These are phyloP conservation scores for Stichodactyla mertensii DNA, from an alignment of 64 coral and sea anemone genomes.

Conservation along the genomic window DNA sequence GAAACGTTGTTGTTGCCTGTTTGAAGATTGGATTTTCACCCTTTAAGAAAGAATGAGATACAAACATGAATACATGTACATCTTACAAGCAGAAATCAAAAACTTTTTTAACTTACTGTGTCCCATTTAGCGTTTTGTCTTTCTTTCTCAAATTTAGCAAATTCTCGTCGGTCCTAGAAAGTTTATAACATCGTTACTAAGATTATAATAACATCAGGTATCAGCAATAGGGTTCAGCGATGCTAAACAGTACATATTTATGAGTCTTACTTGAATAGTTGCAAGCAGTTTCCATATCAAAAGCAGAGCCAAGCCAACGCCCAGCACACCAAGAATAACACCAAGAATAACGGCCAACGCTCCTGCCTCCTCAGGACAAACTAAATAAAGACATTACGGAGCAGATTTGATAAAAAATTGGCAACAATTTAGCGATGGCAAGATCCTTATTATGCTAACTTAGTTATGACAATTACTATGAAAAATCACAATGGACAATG, in stretches of 20 bases:
- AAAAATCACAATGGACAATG: too few species aligned
- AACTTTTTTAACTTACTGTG: slow-evolving; percentile 43
- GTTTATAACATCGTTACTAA: not conserved
- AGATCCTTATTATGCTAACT: too few species aligned
- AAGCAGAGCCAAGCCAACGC: slow-evolving; percentile 78
- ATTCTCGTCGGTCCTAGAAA: slow-evolving; percentile 94
- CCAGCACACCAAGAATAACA: slow-evolving; percentile 82
- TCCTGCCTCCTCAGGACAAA: slow-evolving; percentile 19
- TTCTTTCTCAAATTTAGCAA: slow-evolving; percentile 96
- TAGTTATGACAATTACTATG: too few species aligned
- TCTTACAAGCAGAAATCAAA: too few species aligned
- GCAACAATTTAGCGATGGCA: too few species aligned
- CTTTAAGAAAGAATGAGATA: slow-evolving; percentile 36
- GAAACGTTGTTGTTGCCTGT: slow-evolving; percentile 94
- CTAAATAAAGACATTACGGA: not conserved
- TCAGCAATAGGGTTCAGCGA: not conserved
- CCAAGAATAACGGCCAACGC: slow-evolving; percentile 80
- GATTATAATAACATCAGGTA: too few species aligned
- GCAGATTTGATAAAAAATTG: too few species aligned
- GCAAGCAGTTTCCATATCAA: slow-evolving; percentile 98
- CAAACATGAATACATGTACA: not conserved
- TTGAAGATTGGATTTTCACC: slow-evolving; percentile 99
- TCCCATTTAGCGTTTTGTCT: slow-evolving; percentile 97
- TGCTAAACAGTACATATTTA: not conserved
- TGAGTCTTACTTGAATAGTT: slow-evolving; percentile 80